Conservation (phyloP, 2,113 vertebrate species). For the Hyla sarda region DNA sequence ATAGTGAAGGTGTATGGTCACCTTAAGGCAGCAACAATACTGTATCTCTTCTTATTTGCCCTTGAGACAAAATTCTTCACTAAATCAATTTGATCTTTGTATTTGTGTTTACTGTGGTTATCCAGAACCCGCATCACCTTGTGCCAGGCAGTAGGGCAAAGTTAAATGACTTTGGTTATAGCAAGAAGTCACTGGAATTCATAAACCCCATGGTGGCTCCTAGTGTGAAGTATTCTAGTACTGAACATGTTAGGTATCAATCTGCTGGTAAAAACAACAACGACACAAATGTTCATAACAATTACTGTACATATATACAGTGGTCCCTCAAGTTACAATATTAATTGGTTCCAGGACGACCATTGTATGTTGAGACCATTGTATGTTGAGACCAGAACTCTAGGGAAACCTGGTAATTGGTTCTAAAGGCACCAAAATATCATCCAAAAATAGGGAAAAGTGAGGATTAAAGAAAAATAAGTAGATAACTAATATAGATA, state of each 20-base stretch:
- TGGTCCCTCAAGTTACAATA: too few species aligned
- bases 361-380: too few species aligned
- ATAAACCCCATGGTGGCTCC: not conserved
- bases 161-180: not conserved
- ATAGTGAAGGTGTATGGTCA: too few species aligned
- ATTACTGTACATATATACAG: too few species aligned
- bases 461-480: too few species aligned
- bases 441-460: too few species aligned
- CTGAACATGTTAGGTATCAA: not conserved
- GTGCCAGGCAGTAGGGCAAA: not conserved
- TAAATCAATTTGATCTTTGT: not conserved
- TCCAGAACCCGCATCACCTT: not conserved
- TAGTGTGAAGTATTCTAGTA: not conserved
- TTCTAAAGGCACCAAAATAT: too few species aligned
- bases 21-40: not conserved
- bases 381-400: too few species aligned
- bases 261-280: not conserved
- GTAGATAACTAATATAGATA: too few species aligned
- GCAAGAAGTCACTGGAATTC: not conserved
- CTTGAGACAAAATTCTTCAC: not conserved
- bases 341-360: too few species aligned
- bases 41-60: not conserved
- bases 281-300: too few species aligned
- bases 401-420: too few species aligned
- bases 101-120: not conserved